Evolutionary conservation across 2,888 invertebrate species (phyloP).

Genomic region (Dolomedes plantarius): DNA sequence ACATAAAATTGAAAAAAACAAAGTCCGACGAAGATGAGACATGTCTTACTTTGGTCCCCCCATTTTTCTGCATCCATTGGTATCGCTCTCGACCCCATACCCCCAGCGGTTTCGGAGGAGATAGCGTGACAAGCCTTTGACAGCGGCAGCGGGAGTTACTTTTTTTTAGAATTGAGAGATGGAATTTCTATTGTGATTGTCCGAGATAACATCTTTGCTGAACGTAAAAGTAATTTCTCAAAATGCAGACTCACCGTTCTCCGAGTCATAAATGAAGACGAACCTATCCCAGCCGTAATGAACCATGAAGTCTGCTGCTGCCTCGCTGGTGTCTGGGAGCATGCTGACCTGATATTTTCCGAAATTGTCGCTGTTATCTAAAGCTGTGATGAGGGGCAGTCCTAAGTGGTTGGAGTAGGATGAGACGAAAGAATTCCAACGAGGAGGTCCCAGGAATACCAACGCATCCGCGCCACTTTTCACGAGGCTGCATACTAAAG

Average conservation of each 20-base stretch:
- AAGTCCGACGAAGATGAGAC: no score
- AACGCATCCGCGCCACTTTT: conserved; percentile 14
- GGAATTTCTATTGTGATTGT: no score
- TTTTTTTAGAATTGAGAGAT: no score
- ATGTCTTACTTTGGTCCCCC: no score
- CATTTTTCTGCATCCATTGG: no score
- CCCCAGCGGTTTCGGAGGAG: no score
- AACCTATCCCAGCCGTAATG: conserved; percentile 21
- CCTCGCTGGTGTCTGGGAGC: conserved; percentile 23
- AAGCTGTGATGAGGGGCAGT: neutral
- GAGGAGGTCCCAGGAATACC: conserved; percentile 20
- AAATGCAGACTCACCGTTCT: conserved; percentile 41
- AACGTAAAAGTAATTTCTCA: no score
- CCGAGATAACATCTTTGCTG: no score
- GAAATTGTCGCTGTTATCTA: neutral
- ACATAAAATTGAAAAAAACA: no score
- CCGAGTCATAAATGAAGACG: conserved; percentile 42
- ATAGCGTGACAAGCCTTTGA: no score
- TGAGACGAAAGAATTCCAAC: conserved; percentile 5
- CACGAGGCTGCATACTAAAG: conserved; percentile 22
- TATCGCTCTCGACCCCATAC: no score
- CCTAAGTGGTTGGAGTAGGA: conserved; percentile 15
- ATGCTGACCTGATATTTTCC: conserved; percentile 4
- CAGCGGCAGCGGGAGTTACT: no score
- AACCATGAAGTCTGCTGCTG: neutral